A percentile compares a stretch with the other conserved stretches of the same genome.
phyloP scores from a whole-genome alignment of 1,140 invertebrate species.

The Reticulitermes speratus region DNA sequence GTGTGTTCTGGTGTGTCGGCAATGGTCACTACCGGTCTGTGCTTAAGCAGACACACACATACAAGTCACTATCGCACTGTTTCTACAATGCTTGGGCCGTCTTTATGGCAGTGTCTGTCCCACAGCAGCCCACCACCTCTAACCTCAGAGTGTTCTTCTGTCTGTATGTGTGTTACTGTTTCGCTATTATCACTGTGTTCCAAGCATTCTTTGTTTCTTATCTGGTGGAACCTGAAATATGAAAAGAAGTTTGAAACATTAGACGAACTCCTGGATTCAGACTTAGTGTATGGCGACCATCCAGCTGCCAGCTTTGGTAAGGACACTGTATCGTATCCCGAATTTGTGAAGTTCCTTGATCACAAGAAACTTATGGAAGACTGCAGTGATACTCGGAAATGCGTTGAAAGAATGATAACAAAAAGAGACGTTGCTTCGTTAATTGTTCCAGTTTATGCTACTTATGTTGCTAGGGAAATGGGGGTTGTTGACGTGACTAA shows the following conservation, averaged over 20 bases:
- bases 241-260: background rate
- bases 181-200: background rate
- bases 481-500: too few species aligned
- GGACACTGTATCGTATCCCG: too few species aligned
- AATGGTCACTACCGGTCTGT: background rate
- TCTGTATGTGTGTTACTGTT: background rate
- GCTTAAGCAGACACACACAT: background rate
- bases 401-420: too few species aligned
- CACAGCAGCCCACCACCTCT: background rate
- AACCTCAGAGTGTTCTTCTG: background rate
- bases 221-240: background rate
- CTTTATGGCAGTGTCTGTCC: background rate
- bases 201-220: background rate
- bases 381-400: too few species aligned
- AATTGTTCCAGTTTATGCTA: too few species aligned
- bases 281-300: background rate
- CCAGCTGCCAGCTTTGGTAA: too few species aligned
- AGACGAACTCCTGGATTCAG: background rate
- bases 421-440: too few species aligned
- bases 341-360: too few species aligned
- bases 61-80: background rate
- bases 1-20: background rate
- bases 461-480: too few species aligned
- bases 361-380: too few species aligned
- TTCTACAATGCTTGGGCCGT: background rate